Conservation (phyloP, 2,888 invertebrate genomes). For the Omphaloscelis lunosa region DNA sequence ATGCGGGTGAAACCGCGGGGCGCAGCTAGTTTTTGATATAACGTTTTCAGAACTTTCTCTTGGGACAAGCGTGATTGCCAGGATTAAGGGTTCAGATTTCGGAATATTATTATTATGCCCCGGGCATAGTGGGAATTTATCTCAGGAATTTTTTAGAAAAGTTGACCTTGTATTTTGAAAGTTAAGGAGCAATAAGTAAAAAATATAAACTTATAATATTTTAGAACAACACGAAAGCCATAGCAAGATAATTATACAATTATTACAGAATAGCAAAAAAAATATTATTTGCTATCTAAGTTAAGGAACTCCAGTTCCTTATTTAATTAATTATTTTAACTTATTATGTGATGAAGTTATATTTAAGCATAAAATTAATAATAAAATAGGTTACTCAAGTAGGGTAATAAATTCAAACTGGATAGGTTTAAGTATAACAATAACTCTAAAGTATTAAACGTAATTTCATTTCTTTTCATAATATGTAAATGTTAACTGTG, state of each 20-base stretch:
- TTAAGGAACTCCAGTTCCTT: background rate
- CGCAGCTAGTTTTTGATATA: too few relatives aligned
- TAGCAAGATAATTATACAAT: too few relatives aligned
- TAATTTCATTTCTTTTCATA: background rate
- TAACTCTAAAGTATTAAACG: background rate
- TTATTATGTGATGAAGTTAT: background rate
- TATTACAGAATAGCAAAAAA: background rate
- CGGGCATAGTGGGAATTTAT: background rate
- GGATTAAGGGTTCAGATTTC: background rate
- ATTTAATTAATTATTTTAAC: background rate
- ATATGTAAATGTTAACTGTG: background rate
- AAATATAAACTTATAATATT: background rate
- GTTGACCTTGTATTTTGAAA: background rate
- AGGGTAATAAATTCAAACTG: background rate
- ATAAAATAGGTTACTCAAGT: background rate
- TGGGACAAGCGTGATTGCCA: background rate
- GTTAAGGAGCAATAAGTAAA: too few relatives aligned
- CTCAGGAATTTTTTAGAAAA: background rate
- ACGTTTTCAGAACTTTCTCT: background rate
- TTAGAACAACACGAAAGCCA: background rate
- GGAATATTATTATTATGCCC: conserved; percentile 3
- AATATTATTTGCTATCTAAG: background rate
- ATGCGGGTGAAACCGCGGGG: too few relatives aligned
- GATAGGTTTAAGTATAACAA: background rate
- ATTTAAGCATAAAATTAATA: background rate